phyloP scores from a whole-genome alignment of 2,113 vertebrate genomes.

The Sphyrna mokarran region DNA sequence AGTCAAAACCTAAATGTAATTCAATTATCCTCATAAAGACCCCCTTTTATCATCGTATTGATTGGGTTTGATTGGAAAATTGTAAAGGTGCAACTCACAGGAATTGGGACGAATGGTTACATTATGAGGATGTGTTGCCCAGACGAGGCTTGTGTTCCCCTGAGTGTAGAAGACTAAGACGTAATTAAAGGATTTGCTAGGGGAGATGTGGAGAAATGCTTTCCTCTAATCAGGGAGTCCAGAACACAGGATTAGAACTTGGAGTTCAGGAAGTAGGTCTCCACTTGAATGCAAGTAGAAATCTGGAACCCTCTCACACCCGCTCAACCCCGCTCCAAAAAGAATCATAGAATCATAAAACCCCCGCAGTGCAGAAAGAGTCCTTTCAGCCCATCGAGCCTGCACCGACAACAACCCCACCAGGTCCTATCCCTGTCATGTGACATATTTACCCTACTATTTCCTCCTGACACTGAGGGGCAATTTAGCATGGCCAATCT shows the following conservation, averaged over 20 bases:
- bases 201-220: not conserved
- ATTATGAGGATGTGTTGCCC: not conserved
- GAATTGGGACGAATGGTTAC: not conserved
- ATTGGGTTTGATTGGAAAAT: not conserved
- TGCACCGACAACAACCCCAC: too few species aligned
- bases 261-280: too few species aligned
- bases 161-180: not conserved
- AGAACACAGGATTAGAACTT: too few species aligned
- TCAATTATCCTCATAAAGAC: not conserved
- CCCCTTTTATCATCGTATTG: not conserved
- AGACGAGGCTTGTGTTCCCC: not conserved
- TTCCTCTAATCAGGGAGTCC: not conserved
- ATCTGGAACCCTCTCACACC: not conserved
- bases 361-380: too few species aligned
- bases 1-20: not conserved
- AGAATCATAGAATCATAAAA: too few species aligned
- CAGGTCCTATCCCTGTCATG: too few species aligned
- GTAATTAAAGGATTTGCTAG: not conserved
- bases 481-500: too few species aligned
- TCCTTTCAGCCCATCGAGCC: too few species aligned
- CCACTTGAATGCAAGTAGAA: too few species aligned
- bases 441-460: too few species aligned
- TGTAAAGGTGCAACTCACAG: not conserved
- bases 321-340: too few species aligned
- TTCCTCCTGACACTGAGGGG: too few species aligned